These are phyloP conservation scores for Lithophane semibrunnea DNA, from an alignment of 2,888 invertebrate genomes.

Conservation along the genomic window DNA sequence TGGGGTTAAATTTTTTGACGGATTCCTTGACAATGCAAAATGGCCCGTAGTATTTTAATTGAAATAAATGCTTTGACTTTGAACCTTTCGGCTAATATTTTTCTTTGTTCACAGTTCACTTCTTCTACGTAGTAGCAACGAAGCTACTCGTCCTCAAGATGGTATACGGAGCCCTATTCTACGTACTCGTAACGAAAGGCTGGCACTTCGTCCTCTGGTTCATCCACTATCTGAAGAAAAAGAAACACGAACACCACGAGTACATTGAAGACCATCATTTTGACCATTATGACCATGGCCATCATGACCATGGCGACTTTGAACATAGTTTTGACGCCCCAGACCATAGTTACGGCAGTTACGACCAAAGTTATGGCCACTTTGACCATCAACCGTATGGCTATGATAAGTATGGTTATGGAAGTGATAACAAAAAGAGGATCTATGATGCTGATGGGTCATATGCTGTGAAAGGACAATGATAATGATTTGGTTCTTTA, in stretches of 20 bases:
- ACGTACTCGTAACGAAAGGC: constrained; percentile 78
- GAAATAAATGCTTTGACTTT: background rate
- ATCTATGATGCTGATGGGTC: constrained; percentile 86
- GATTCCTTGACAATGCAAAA: background rate
- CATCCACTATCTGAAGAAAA: constrained; percentile 83
- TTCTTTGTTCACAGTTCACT: constrained; percentile 82
- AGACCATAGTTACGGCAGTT: constrained; percentile 4
- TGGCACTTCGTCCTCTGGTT: constrained; percentile 86
- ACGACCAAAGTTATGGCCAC: background rate
- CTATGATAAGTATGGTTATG: constrained; percentile 55
- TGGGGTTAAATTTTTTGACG: background rate
- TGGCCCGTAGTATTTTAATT: background rate
- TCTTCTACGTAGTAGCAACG: constrained; percentile 85
- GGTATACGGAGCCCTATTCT: constrained; percentile 83
- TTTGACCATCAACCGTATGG: constrained; percentile 51
- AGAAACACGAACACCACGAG: constrained; percentile 76
- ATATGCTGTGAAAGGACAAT: constrained; percentile 77
- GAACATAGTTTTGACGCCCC: constrained; percentile 30
- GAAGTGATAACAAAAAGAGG: constrained; percentile 67
- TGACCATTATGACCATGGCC: constrained; percentile 60
- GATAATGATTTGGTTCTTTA: background rate
- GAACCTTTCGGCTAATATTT: background rate
- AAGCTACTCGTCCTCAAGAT: constrained; percentile 84
- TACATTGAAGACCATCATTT: constrained; percentile 78
- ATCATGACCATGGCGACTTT: constrained; percentile 57